Conservation (phyloP, 2,113 vertebrate genomes). For the Eira barbara region DNA sequence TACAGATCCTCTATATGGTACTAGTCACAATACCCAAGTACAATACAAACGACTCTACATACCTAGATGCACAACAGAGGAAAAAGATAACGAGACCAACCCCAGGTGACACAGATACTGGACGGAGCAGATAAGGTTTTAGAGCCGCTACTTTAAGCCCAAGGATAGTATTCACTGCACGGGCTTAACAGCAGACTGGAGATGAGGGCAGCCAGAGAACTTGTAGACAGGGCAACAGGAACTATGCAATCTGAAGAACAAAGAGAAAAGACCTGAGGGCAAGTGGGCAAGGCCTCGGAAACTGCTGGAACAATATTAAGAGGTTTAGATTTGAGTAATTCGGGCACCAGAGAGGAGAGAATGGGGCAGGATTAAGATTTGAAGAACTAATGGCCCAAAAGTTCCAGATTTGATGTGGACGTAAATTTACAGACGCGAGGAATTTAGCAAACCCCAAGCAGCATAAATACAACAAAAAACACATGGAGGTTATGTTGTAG, state of each 20-base stretch:
- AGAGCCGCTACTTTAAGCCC: neutral
- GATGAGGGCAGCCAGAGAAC: neutral
- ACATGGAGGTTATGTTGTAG: too few species aligned
- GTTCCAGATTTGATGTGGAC: neutral
- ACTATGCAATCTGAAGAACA: neutral
- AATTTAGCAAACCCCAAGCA: neutral
- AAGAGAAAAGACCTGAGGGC: neutral
- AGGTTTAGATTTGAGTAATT: neutral
- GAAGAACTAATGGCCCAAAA: neutral
- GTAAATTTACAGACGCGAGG: neutral
- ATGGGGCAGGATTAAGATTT: neutral
- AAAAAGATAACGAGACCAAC: neutral
- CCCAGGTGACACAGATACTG: neutral
- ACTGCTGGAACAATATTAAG: too few species aligned
- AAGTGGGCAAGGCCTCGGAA: neutral
- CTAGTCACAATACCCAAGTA: neutral
- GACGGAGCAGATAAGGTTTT: neutral
- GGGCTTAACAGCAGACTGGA: neutral
- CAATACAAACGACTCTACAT: neutral
- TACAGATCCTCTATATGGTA: neutral
- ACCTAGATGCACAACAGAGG: neutral
- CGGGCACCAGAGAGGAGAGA: neutral
- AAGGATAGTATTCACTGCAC: neutral
- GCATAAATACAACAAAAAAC: neutral
- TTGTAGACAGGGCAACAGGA: neutral